Conservation (phyloP, 2,113 vertebrate genomes). For the Panthera uncia region DNA sequence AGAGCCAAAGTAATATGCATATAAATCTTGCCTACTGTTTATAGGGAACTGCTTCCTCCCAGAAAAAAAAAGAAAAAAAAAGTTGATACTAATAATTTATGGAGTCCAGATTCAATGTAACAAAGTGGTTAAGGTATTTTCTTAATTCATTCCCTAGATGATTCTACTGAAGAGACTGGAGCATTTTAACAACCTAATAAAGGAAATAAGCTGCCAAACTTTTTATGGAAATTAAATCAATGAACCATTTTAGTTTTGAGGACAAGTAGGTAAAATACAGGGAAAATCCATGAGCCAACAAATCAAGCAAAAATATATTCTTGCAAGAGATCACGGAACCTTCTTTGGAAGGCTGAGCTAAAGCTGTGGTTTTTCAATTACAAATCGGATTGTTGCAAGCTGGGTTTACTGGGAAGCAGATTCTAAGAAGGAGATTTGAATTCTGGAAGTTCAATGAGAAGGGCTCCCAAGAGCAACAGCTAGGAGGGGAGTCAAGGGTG, state of each 20-base stretch:
- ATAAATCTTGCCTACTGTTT: neutral
- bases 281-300: neutral
- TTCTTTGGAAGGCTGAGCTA: neutral
- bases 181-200: neutral
- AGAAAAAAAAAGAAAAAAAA: neutral
- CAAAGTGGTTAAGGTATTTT: neutral
- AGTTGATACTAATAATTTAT: neutral
- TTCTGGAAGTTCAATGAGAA: neutral
- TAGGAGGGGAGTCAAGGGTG: neutral
- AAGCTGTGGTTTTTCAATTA: neutral
- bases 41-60: neutral
- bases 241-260: neutral
- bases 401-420: neutral
- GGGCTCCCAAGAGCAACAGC: too few species aligned
- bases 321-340: neutral
- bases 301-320: neutral
- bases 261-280: neutral
- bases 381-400: neutral
- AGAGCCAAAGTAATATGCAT: neutral
- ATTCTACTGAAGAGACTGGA: neutral
- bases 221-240: slow-evolving; percentile 13
- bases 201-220: neutral
- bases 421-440: neutral
- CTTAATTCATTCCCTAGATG: neutral
- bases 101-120: neutral